Evolutionary conservation across 2,797 vertebrate genomes (phyloP).

Genomic region (Potorous gilbertii): DNA sequence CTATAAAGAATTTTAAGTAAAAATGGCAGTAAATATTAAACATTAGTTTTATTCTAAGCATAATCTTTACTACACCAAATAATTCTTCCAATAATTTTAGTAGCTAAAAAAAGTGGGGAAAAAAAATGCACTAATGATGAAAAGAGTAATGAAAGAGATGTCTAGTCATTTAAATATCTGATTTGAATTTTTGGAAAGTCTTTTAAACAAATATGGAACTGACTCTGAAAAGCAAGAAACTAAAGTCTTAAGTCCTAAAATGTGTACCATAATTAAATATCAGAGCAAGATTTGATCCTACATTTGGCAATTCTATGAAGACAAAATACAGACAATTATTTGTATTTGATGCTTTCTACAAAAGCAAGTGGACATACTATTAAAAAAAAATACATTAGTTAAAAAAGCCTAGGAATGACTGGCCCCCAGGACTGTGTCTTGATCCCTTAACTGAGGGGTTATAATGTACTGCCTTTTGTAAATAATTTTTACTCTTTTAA

Average conservation of each 20-base stretch:
- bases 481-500: not conserved
- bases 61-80: slow-evolving; percentile 30
- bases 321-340: slow-evolving; percentile 9
- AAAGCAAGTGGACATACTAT: slow-evolving; percentile 28
- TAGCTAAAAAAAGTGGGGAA: slow-evolving; percentile 22
- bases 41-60: slow-evolving; percentile 31
- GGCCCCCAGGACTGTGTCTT: not conserved
- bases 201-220: slow-evolving; percentile 23
- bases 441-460: not conserved
- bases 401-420: slow-evolving; percentile 20
- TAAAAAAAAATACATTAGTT: slow-evolving; percentile 27
- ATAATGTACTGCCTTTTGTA: not conserved
- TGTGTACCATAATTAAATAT: slow-evolving; percentile 15
- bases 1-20: slow-evolving; percentile 81
- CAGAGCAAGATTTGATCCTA: not conserved
- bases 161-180: not conserved
- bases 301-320: slow-evolving; percentile 5
- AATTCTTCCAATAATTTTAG: slow-evolving; percentile 11
- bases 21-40: not conserved
- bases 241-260: slow-evolving; percentile 31
- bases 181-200: slow-evolving; percentile 31
- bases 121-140: slow-evolving; percentile 3
- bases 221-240: slow-evolving; percentile 36
- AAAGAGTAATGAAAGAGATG: slow-evolving; percentile 31
- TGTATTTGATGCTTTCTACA: slow-evolving; percentile 33